Conservation (phyloP, 2,888 invertebrate species). For the Chaitophorus viminalis region DNA sequence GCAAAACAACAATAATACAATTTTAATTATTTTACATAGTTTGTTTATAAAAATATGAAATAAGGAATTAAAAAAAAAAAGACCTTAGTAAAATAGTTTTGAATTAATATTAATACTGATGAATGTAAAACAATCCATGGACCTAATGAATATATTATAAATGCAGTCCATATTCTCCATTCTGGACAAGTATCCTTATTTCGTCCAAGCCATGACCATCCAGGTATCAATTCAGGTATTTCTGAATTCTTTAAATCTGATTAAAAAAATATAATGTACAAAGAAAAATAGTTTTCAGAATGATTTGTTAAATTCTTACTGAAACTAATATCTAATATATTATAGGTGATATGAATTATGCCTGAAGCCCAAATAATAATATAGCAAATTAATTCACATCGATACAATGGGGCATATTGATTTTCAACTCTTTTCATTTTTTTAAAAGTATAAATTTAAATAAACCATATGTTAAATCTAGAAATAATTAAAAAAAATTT, state of each 20-base stretch:
- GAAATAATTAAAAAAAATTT: background rate
- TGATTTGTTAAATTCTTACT: slow-evolving; percentile 22
- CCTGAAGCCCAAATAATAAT: slow-evolving; percentile 53
- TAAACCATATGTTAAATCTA: background rate
- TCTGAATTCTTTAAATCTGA: slow-evolving; percentile 36
- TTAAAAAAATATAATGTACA: background rate
- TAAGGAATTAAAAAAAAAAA: background rate
- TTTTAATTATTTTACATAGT: slow-evolving; percentile 35
- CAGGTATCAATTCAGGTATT: slow-evolving; percentile 52
- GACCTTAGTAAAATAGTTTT: slow-evolving; percentile 66
- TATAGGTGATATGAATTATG: slow-evolving; percentile 44
- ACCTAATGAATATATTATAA: slow-evolving; percentile 69
- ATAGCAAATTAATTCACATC: slow-evolving; percentile 53
- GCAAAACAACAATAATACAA: slow-evolving; percentile 56
- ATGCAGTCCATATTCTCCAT: slow-evolving; percentile 76
- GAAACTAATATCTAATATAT: slow-evolving; percentile 35
- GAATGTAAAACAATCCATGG: slow-evolving; percentile 73
- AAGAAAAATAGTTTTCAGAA: background rate
- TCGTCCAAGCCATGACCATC: slow-evolving; percentile 67
- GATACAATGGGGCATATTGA: slow-evolving; percentile 26
- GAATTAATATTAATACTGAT: slow-evolving; percentile 70
- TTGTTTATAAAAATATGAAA: background rate
- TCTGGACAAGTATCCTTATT: slow-evolving; percentile 79
- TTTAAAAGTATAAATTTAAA: background rate
- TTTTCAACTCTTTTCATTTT: slow-evolving; percentile 41